Conservation (phyloP, 2,888 invertebrate genomes). For the Cataglyphis albicans region DNA sequence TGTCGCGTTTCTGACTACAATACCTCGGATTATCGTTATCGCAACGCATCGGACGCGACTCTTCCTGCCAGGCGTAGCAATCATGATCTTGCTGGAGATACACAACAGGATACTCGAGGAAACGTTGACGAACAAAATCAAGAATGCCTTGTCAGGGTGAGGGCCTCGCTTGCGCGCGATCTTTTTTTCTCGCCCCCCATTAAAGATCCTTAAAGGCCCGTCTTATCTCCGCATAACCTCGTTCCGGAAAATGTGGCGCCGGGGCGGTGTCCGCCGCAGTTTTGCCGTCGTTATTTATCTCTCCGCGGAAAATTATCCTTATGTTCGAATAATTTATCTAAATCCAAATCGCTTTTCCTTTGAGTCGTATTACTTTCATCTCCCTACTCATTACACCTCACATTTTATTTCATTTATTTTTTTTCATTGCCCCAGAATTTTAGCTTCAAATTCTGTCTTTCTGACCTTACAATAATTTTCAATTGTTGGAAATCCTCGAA, state of each 20-base stretch:
- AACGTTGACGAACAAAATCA: conserved; percentile 97
- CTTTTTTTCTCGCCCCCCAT: conserved; percentile 16
- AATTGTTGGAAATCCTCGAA: neutral
- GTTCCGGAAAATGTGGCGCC: conserved; percentile 53
- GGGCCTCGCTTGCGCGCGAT: conserved; percentile 84
- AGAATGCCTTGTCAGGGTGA: conserved; percentile 98
- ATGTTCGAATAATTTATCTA: neutral
- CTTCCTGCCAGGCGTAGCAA: conserved; percentile 71
- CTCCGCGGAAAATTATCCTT: neutral
- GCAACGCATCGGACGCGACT: conserved; percentile 10
- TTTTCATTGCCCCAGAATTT: neutral
- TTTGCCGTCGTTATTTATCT: conserved; percentile 36
- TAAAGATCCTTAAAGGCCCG: conserved; percentile 25
- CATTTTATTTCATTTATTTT: neutral
- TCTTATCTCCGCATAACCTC: conserved; percentile 35
- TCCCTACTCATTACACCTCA: neutral
- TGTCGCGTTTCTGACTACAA: conserved; percentile 15
- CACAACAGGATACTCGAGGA: conserved; percentile 99
- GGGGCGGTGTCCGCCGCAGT: conserved; percentile 78
- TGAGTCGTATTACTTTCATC: neutral
- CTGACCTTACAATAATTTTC: neutral
- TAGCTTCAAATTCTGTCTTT: neutral
- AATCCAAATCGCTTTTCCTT: neutral
- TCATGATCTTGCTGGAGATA: conserved; percentile 98
- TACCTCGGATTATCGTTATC: conserved; percentile 39